phyloP scores from a whole-genome alignment of 64 coral and sea anemone species.

The Actinia equina region DNA sequence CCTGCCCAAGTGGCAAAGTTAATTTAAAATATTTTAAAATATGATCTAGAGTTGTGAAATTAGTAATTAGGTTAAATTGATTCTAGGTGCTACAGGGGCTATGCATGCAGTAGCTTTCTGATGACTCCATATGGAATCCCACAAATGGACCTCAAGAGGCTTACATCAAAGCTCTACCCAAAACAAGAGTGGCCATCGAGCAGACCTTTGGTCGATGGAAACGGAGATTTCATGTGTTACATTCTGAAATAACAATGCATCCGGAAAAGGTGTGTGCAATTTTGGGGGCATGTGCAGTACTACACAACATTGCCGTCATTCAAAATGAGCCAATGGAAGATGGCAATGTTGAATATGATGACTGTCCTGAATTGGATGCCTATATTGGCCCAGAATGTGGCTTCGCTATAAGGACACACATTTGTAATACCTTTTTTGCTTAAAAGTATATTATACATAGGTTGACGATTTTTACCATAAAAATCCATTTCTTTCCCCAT shows the following conservation, averaged over 20 bases:
- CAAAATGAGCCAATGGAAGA: constrained; percentile 18
- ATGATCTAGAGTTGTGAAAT: too few relatives aligned
- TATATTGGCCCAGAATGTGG: constrained; percentile 28
- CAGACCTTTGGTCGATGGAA: not conserved
- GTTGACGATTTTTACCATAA: too few relatives aligned
- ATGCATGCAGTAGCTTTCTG: constrained; percentile 9
- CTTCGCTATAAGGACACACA: constrained; percentile 19
- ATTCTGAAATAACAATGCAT: constrained; percentile 39
- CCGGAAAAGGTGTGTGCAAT: constrained; percentile 27
- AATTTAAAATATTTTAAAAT: too few relatives aligned
- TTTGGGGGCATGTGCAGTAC: constrained; percentile 42
- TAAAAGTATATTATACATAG: not conserved
- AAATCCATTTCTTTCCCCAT: too few relatives aligned
- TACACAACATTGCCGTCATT: constrained; percentile 20
- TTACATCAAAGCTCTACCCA: constrained; percentile 21
- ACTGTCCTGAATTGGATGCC: constrained; percentile 17
- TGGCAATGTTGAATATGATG: constrained; percentile 10
- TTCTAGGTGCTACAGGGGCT: constrained; percentile 40
- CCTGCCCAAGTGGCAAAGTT: too few relatives aligned
- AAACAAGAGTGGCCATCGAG: constrained; percentile 10
- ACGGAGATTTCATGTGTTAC: constrained; percentile 41
- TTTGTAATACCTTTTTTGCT: constrained; percentile 38
- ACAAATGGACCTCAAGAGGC: not conserved
- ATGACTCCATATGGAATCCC: constrained; percentile 44
- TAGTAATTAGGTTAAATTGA: not conserved